Percentiles rank a stretch among this genome's conserved stretches.
These are phyloP conservation scores for Apamea crenata DNA, from an alignment of 2,888 invertebrate genomes.

Conservation along the genomic window DNA sequence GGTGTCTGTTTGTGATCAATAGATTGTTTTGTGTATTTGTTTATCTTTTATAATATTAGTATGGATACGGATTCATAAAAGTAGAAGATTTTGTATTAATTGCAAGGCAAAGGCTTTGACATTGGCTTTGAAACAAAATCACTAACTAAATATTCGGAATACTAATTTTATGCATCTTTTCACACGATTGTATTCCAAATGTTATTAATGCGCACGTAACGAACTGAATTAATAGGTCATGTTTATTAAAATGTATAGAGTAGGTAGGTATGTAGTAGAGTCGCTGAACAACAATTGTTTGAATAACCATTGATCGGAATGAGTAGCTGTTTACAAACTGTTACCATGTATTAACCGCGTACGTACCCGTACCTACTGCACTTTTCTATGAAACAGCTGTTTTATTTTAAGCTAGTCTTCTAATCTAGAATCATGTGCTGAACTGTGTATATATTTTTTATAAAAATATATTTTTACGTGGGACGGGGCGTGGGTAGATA, in stretches of 20 bases:
- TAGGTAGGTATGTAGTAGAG: too few relatives aligned
- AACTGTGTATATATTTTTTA: too few relatives aligned
- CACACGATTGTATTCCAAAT: constrained; percentile 7
- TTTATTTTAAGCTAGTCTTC: too few relatives aligned
- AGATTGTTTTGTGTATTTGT: too few relatives aligned
- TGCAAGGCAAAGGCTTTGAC: not conserved
- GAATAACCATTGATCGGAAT: not conserved
- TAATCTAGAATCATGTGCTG: too few relatives aligned
- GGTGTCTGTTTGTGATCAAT: too few relatives aligned
- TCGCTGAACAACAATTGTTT: not conserved
- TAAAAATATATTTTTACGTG: too few relatives aligned
- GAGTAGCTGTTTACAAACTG: not conserved
- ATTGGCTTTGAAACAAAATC: not conserved
- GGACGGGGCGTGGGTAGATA: not conserved
- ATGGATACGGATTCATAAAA: not conserved
- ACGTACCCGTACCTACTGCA: too few relatives aligned
- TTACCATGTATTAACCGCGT: too few relatives aligned
- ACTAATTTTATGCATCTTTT: constrained; percentile 1
- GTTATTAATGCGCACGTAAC: not conserved
- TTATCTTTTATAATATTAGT: not conserved
- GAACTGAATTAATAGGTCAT: not conserved
- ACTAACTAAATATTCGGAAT: not conserved
- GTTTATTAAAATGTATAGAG: not conserved
- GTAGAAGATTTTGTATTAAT: not conserved
- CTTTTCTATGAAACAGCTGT: too few relatives aligned